Evolutionary conservation across 1,140 invertebrate species (phyloP).

Genomic region (Nautilus pompilius): DNA sequence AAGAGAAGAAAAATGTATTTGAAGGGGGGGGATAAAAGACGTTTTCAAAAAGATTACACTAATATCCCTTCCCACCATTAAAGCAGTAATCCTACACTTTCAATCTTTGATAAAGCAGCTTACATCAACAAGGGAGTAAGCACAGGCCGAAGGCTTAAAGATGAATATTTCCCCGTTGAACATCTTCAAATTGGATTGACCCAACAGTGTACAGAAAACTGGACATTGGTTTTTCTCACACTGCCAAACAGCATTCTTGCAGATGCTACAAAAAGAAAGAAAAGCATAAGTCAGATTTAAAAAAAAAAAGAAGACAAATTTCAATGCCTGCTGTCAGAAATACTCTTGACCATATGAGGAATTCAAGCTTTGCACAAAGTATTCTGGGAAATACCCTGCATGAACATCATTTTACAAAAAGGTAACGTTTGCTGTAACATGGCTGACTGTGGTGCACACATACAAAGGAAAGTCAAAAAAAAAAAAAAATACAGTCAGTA

Average conservation of each 20-base stretch:
- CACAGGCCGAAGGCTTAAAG: background rate
- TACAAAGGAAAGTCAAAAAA: too few species aligned
- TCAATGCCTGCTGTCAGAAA: too few species aligned
- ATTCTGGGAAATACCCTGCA: too few species aligned
- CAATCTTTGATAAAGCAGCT: background rate
- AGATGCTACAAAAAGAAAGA: background rate
- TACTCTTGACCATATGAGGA: too few species aligned
- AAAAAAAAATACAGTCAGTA: too few species aligned
- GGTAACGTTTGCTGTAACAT: too few species aligned
- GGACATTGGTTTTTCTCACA: background rate
- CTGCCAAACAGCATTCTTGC: background rate
- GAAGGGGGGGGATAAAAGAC: background rate
- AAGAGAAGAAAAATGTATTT: background rate
- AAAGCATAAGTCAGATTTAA: background rate
- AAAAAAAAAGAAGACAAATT: too few species aligned
- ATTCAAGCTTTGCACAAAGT: too few species aligned
- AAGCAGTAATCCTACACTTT: background rate
- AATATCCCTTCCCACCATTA: background rate
- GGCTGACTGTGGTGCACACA: too few species aligned
- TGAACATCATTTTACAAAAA: too few species aligned
- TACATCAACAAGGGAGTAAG: background rate
- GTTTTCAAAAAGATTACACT: background rate
- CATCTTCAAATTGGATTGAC: background rate
- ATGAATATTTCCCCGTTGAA: background rate
- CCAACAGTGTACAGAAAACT: background rate